Percentiles rank a stretch among this genome's conserved stretches.
Evolutionary conservation across 2,113 vertebrate species (phyloP).

Genomic region (Thamnophis sirtalis): DNA sequence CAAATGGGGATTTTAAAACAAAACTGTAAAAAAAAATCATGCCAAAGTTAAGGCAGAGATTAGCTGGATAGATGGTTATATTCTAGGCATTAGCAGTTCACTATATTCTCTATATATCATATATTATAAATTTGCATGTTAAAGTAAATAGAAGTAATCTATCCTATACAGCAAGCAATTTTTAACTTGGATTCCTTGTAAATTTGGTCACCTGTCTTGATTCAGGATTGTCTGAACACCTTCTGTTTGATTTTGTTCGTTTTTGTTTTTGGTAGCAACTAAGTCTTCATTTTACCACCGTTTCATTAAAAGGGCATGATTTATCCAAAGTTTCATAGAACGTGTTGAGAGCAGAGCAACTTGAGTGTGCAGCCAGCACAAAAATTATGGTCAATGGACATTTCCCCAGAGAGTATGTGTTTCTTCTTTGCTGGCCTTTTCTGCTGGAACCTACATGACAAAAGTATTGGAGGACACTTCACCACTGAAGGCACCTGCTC

Average conservation of each 20-base stretch:
- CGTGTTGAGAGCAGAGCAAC: conserved; percentile 10
- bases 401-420: not conserved
- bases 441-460: not conserved
- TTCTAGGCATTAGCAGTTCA: conserved; percentile 39
- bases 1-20: conserved; percentile 45
- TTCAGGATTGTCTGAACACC: conserved; percentile 24
- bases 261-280: conserved; percentile 1
- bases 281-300: conserved; percentile 3
- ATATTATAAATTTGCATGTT: conserved; percentile 45
- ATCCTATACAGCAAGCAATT: conserved; percentile 29
- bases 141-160: conserved; percentile 35
- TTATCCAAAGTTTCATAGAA: conserved; percentile 19
- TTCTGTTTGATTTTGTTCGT: conserved; percentile 26
- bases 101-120: conserved; percentile 42
- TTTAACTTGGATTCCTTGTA: conserved; percentile 32
- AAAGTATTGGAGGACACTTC: not conserved
- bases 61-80: conserved; percentile 37
- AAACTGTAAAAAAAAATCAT: conserved; percentile 27
- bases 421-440: conserved; percentile 5
- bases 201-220: conserved; percentile 29
- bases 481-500: conserved; percentile 4
- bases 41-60: conserved; percentile 41
- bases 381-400: not conserved
- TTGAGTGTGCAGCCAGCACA: conserved; percentile 1
- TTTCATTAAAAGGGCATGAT: conserved; percentile 11